Evolutionary conservation across 2,113 vertebrate genomes (phyloP), one percentile per base, ranked within the genome.

Genomic region (Oreochromis spilurus): DNA sequence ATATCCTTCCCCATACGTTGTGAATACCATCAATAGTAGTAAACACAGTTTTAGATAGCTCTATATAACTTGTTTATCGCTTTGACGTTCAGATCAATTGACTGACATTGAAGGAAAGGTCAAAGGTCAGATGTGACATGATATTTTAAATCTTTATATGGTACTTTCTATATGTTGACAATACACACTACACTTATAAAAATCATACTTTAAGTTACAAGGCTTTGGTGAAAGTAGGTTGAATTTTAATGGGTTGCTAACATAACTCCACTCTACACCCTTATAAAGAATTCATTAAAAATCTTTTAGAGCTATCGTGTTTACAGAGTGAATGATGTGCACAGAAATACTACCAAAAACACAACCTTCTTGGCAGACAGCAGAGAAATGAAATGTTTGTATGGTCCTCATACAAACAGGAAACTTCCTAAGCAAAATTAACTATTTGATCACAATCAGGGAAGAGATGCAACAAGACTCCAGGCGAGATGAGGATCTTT

Each of bases 1-100:
- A 38, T 65, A 0, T 38, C 60, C n/a, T 65, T 12, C 17, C 17
- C 60, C 9, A 65, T 1, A 13, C 1, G 1, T 12, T 7, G 19
- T 0, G 17, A 67, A 38, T 38, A 67, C 10, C 38, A 67, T 38
- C 2, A 67, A 67, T 21, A 6, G 10, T 38, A 5, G 60, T 67
- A 38, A 38, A 67, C 19, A 21, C 0, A 67, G 60, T 38, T 67
- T 21, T 67, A 21, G 0, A 65, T n/a, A n/a, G 1, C 2, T 65
- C 31, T 65, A 38, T 38, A n/a, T n/a, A n/a, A 65, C 31, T n/a
- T 62, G 58, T 11, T 65, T 36, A 65, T 36, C 60, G n/a, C 31
- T 38, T 65, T 65, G 60, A 38, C 4, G 2, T 38, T 65, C 6
- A 5, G 10, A n/a, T 65, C 4, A n/a, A 65, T n/a, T 1, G 10